Evolutionary conservation across 1,140 invertebrate species (phyloP), one percentile per base, ranked within the genome.

Genomic region (Hycleus phaleratus): DNA sequence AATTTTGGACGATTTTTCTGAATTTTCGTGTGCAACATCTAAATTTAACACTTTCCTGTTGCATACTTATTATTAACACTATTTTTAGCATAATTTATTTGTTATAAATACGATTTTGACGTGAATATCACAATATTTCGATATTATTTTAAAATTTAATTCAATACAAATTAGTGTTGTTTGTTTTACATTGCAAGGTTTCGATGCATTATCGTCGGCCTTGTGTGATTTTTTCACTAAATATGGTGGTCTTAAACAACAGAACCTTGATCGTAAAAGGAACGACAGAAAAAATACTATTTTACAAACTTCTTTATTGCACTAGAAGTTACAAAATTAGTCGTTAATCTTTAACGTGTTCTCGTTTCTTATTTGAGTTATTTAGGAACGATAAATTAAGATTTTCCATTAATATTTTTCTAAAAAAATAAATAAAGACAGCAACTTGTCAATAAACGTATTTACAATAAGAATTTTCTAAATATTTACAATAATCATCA

Each of bases 351-450:
- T 53, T 46, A 45, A 45, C 42, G 51, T 32, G 51, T 45, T 38
- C 32, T 32, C 32, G 32, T 32, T 32, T 32, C 32, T 32, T 32
- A 32, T 32, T 32, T 32, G 4, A 8, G 51, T 53, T 53, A 53
- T 45, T 52, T 45, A 53, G 51, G 43, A 52, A 52, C 51, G 46
- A 53, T 11, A 52, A 53, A 53, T 53, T 53, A 45, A 45, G 38
- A 53, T 5, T 32, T 32, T 32, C 32, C 32, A 32, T 32, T 3
- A 32, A 5, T 32, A 32, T 32, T 32, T n/a, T 48, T 46, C 46
- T 53, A 53, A 53, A 53, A 53, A 53, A 53, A 52, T 52, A 53
- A 53, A 53, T 53, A 45, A 53, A 46, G 26, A 39, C 48, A 46
- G 51, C 43, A 53, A 52, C 40, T 42, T 45, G 42, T 38, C 38